These are phyloP conservation scores for Tinea trinotella DNA, from an alignment of 2,888 invertebrate species.

Conservation along the genomic window DNA sequence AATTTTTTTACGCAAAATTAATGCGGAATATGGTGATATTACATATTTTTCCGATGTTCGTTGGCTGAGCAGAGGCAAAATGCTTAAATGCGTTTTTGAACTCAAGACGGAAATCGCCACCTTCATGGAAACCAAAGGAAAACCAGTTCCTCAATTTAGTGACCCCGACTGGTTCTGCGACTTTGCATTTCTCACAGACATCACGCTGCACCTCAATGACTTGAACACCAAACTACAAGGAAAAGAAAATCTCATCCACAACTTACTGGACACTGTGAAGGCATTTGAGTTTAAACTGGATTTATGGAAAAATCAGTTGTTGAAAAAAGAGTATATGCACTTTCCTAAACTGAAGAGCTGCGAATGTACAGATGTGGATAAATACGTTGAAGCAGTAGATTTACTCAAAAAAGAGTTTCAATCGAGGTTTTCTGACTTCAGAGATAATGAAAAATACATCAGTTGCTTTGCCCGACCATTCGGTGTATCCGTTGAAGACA, in stretches of 20 bases:
- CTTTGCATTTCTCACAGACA: constrained; percentile 17
- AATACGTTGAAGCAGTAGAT: background rate
- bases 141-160: constrained; percentile 19
- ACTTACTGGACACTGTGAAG: constrained; percentile 18
- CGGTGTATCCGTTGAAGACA: too few relatives aligned
- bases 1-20: constrained; percentile 21
- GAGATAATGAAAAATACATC: constrained; percentile 20
- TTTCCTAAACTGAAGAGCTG: constrained; percentile 19
- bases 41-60: constrained; percentile 28
- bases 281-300: constrained; percentile 21
- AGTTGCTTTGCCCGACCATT: too few relatives aligned
- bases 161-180: constrained; percentile 20
- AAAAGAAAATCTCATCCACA: constrained; percentile 18
- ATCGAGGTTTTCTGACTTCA: constrained; percentile 10
- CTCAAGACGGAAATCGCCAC: constrained; percentile 25
- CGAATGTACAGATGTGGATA: background rate
- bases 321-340: constrained; percentile 17
- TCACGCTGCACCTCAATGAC: constrained; percentile 14
- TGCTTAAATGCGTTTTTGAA: constrained; percentile 25
- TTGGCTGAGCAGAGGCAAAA: constrained; percentile 29
- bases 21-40: constrained; percentile 25
- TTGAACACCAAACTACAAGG: constrained; percentile 19
- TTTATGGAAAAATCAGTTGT: constrained; percentile 19
- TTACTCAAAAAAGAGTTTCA: background rate
- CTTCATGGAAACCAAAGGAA: constrained; percentile 17